Evolutionary conservation across 1,140 invertebrate genomes (phyloP), one percentile per base, ranked within the genome.

Genomic region (Homalodisca vitripennis): DNA sequence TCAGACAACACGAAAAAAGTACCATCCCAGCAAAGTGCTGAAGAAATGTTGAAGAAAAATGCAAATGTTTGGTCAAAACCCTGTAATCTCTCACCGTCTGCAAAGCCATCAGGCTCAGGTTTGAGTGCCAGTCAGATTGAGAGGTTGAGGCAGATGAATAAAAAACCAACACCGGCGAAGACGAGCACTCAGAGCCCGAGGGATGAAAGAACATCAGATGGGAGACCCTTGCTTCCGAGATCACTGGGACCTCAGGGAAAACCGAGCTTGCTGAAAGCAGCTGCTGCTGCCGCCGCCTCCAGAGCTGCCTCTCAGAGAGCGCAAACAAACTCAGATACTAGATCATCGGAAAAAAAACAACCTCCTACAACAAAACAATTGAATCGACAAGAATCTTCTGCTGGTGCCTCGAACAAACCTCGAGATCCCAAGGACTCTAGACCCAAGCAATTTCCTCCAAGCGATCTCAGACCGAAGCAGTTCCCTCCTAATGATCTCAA

Each of bases 401-500:
- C n/a, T n/a, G n/a, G 34, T 10, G 6, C 34, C 34, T 41, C 34
- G 17, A 17, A 41, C 6, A 41, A 41, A 41, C 34, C 34, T 41
- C 17, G 6, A 55, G 22, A 20, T 55, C 22, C 51, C 20, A n/a
- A 10, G n/a, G n/a, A n/a, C n/a, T n/a, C n/a, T 55, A 55, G 27
- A 64, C 48, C 65, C 71, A 72, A 31, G 66, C 60, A 48, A 31
- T 26, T 20, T 1, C 46, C n/a, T 75, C 73, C 63, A 71, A 72
- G 65, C 13, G 51, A 41, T 41, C 17, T 17, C 34, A 75, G 74
- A 70, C 69, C 76, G 1, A 78, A 79, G 73, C 77, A 81, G 72
- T 82, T 82, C 73, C 79, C 79, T 24, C 79, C 81, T 29, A 67
- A 71, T 12, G 80, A 83, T 74, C 67, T 79, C 17, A 81, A 79